Evolutionary conservation across 2,113 vertebrate species (phyloP), one percentile per base, ranked within the genome.

Genomic region (Chascanopsetta lugubris): DNA sequence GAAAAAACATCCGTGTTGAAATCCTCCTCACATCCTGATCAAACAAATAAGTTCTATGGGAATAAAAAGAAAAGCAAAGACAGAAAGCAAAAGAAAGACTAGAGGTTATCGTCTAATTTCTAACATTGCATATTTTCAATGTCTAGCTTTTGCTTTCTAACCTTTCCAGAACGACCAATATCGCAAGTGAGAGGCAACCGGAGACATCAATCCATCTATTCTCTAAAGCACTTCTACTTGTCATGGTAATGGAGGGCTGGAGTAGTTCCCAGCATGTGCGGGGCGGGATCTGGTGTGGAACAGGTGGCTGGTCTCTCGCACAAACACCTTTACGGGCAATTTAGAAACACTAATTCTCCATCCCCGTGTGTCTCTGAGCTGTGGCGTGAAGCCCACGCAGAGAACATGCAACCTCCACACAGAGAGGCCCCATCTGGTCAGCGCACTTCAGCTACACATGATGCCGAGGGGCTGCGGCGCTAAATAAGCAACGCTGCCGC

Each of bases 231-330:
- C 30, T 26, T 6, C 26, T 27, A 20, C 34, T 43, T 11, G 21
- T 59, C 58, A 17, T 38, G 43, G 22, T 57, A 43, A 62, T 45
- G 13, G 12, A 15, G 43, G 43, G 26, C 48, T 70, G 54, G 30
- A 17, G 9, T 3, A 13, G 34, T 29, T 69, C 11, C 40, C 53
- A 36, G 11, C 26, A 61, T 12, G 12, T 26, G 22, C 24, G 40
- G 34, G 13, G 11, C 8, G 27, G 70, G 24, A 47, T 29, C 20
- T 42, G 24, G 7, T 43, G 2, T 17, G 17, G 18, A 42, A 27
- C 36, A 40, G 45, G 55, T 49, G 54, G 42, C 50, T 12, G 1
- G 20, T 51, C 36, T 42, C 4, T 48, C 26, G 20, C 25, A 18
- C 22, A 54, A 45, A 55, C 56, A 32, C 20, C 38, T 40, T 46